Conservation (phyloP, 2,113 vertebrate genomes). For the Menura novaehollandiae region DNA sequence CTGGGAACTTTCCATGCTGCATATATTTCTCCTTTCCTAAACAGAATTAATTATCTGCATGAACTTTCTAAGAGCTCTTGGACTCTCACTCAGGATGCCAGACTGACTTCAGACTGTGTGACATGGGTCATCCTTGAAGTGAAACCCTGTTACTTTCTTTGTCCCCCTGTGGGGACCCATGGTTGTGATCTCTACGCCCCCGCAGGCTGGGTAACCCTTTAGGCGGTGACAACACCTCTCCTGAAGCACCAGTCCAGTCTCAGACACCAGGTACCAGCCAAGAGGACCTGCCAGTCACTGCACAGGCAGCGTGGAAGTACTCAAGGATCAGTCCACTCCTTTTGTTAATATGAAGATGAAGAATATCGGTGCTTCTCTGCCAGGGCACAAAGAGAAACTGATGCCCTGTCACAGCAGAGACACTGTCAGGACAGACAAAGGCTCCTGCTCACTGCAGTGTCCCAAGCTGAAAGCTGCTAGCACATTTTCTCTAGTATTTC, state of each 20-base stretch:
- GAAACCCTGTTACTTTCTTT: neutral
- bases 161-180: too few relatives aligned
- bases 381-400: neutral
- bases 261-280: neutral
- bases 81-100: neutral
- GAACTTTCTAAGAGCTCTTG: neutral
- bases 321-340: neutral
- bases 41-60: neutral
- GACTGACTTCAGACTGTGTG: neutral
- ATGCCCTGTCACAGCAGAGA: neutral
- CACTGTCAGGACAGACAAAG: neutral
- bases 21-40: neutral
- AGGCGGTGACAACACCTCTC: neutral
- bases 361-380: accelerated
- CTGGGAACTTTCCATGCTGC: neutral
- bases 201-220: neutral
- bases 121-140: neutral
- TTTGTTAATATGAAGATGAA: neutral
- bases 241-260: neutral
- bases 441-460: neutral
- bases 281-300: neutral
- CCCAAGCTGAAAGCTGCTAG: neutral
- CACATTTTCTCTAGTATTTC: neutral
- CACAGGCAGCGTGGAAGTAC: neutral
- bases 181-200: accelerated